Evolutionary conservation across 2,888 invertebrate genomes (phyloP).

Genomic region (Strigamia crassipes): DNA sequence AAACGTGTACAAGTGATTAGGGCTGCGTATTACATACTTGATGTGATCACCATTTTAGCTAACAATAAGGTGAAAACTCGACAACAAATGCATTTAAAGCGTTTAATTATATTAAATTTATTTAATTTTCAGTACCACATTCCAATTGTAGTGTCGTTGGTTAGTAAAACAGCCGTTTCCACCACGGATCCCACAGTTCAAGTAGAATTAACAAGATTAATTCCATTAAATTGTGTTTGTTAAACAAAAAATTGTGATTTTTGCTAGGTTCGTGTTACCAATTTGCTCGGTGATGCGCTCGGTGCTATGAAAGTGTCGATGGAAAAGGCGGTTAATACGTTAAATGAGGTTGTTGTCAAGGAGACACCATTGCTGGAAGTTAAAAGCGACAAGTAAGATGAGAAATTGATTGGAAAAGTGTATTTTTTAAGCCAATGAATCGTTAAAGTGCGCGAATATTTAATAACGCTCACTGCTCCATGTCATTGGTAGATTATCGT

Average conservation of each 20-base stretch:
- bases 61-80: slow-evolving; percentile 66
- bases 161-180: slow-evolving; percentile 77
- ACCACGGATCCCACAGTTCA: slow-evolving; percentile 72
- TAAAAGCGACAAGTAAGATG: slow-evolving; percentile 31
- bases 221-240: background rate
- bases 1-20: slow-evolving; percentile 84
- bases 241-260: background rate
- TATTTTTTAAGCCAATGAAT: no score
- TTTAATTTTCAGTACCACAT: slow-evolving; percentile 65
- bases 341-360: background rate
- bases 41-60: slow-evolving; percentile 73
- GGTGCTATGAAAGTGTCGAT: background rate
- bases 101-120: background rate
- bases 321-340: background rate
- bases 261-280: slow-evolving; percentile 13
- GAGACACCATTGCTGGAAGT: slow-evolving; percentile 18
- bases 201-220: slow-evolving; percentile 8
- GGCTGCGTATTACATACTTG: slow-evolving; percentile 79
- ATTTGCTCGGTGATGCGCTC: background rate
- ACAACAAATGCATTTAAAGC: slow-evolving; percentile 2
- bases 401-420: no score
- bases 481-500: background rate
- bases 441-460: background rate
- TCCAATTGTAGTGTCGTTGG: slow-evolving; percentile 82
- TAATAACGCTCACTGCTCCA: background rate